Base-by-base conservation (phyloP, 2,113 vertebrate genomes). In the Ursus arctos region DNA sequence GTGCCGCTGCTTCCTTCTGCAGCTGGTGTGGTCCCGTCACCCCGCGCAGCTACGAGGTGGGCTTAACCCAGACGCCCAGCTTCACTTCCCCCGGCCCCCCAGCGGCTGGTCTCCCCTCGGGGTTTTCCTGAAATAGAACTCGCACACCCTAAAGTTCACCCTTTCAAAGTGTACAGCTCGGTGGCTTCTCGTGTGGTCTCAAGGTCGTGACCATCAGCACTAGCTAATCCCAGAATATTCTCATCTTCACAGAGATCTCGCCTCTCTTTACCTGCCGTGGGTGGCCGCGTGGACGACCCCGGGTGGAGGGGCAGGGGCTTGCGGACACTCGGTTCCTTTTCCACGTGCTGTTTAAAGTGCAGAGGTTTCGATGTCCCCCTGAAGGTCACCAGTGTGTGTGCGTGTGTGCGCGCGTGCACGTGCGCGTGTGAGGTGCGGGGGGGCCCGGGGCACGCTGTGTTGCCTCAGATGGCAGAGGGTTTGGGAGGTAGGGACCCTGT, bases 341-440 rank as follows among this genome's bases (percentile, higher is more conserved):
- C 22, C 8, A 16, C 31, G 33, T 9, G 12, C 24, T 6, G 57
- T 33, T 74, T 10, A n/a, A 28, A 55, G 47, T 7, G 86, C 26
- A 88, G 36, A 47, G 79, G 21, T 18, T 65, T 65, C 14, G n/a
- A 24, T 7, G 36, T 74, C 36, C 15, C 65, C 26, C 63, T n/a
- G 63, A 63, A 47, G n/a, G 28, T 28, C 21, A 0, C 51, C 1
- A 0, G 9, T 2, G 0, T 51, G 2, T 43, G 19, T 13, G n/a
- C 3, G n/a, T 0, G 8, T 0, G 43, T 8, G 3, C 6, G 51
- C 4, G 18, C 0, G 14, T 9, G 74, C 9, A 2, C 1, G 31
- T 1, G 0, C 1, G 14, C 0, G 31, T 40, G 63, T 26, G 10
- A 3, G 63, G 28, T 3, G 26, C 13, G 63, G 28, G 63, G 59